Evolutionary conservation across 1,140 invertebrate genomes (phyloP).

Genomic region (Sinonovacula constricta): DNA sequence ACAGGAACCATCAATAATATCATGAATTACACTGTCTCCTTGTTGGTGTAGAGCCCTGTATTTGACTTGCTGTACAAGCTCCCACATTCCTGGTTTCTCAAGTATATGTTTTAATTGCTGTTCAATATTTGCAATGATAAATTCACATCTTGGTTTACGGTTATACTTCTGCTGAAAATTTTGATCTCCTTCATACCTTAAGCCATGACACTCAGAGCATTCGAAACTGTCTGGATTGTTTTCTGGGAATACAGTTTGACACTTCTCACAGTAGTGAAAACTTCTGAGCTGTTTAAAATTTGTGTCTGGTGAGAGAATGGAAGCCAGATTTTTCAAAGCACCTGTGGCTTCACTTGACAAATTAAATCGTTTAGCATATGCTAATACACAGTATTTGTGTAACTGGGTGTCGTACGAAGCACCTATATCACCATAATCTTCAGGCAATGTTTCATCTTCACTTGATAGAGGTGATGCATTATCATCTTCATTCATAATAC

Average conservation of each 20-base stretch:
- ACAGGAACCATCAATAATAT: conserved; percentile 15
- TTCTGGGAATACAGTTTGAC: neutral
- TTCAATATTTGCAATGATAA: neutral
- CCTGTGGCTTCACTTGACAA: neutral
- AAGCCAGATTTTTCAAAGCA: neutral
- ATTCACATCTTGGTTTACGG: neutral
- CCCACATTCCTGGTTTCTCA: neutral
- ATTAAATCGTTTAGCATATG: neutral
- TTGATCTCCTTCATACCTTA: neutral
- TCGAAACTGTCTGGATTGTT: neutral
- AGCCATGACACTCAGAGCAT: neutral
- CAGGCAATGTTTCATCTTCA: neutral
- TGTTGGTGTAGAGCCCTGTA: neutral
- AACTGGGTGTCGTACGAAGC: neutral
- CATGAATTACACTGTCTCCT: neutral
- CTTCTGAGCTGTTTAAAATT: neutral
- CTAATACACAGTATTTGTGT: neutral
- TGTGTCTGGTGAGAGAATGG: neutral
- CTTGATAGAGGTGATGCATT: neutral
- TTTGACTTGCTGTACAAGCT: neutral
- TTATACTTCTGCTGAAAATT: neutral
- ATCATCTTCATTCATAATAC: neutral
- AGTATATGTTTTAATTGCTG: neutral
- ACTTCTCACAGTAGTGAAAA: neutral
- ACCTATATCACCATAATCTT: neutral